Evolutionary conservation across 64 coral and sea anemone species (phyloP).

Genomic region (Montipora capricornis): DNA sequence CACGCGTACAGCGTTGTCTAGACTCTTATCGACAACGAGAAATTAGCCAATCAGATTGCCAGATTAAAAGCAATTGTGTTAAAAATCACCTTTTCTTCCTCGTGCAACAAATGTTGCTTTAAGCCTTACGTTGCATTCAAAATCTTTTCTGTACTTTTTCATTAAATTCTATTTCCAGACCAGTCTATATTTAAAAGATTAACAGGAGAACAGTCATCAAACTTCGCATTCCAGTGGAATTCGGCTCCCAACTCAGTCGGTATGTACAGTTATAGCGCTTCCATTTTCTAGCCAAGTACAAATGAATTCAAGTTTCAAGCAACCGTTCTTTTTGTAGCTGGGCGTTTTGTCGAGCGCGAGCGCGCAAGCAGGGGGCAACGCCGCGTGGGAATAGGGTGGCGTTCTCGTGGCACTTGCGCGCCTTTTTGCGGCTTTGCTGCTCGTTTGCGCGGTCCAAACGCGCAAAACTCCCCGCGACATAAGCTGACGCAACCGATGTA

Average conservation of each 20-base stretch:
- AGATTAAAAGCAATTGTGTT: too few species aligned
- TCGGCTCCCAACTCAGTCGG: slow-evolving; percentile 85
- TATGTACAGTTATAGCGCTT: slow-evolving; percentile 15
- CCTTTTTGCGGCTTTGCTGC: background rate
- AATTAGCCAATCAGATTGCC: too few species aligned
- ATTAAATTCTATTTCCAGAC: slow-evolving; percentile 47
- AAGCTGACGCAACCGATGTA: background rate
- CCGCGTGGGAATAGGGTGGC: too few species aligned
- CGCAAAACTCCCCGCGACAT: background rate
- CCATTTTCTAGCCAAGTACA: background rate
- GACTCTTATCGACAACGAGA: too few species aligned
- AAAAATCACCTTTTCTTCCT: too few species aligned
- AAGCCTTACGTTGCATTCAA: background rate
- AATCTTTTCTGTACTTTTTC: background rate
- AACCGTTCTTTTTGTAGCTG: background rate
- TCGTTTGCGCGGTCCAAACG: background rate
- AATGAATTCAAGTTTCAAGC: background rate
- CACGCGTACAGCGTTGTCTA: too few species aligned
- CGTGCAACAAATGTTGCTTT: too few species aligned
- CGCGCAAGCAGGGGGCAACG: too few species aligned
- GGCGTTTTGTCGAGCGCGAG: too few species aligned
- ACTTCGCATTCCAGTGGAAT: slow-evolving; percentile 94
- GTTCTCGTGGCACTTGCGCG: too few species aligned
- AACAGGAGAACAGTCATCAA: slow-evolving; percentile 90
- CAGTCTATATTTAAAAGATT: slow-evolving; percentile 92